These are phyloP conservation scores for Drosophila cardini DNA, from an alignment of 1,140 invertebrate species.

Conservation along the genomic window DNA sequence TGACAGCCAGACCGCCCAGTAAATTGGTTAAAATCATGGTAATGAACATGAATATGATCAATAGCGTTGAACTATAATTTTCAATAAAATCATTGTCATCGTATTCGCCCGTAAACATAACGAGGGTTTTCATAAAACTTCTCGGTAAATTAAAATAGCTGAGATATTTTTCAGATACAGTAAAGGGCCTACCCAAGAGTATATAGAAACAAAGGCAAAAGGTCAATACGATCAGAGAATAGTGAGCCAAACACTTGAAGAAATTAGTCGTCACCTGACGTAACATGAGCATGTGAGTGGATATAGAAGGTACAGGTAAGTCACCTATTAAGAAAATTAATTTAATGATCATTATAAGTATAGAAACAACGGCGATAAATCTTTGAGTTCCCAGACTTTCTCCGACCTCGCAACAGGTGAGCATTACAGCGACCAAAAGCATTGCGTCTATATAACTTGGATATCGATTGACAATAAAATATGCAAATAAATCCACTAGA, in stretches of 20 bases:
- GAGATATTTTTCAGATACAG: neutral
- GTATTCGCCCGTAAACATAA: conserved; percentile 6
- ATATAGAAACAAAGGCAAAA: conserved; percentile 12
- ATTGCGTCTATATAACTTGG: neutral
- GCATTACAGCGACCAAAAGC: neutral
- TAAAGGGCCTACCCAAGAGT: neutral
- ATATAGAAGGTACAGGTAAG: neutral
- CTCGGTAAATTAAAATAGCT: neutral
- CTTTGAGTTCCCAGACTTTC: neutral
- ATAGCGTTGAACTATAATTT: neutral
- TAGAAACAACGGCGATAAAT: neutral
- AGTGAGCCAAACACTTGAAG: neutral
- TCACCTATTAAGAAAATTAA: neutral
- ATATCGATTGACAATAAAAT: neutral
- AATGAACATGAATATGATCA: conserved; percentile 23
- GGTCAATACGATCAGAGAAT: neutral
- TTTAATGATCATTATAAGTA: conserved; percentile 12
- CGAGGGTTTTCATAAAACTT: conserved; percentile 1
- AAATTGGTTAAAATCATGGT: conserved; percentile 17
- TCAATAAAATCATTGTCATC: conserved; percentile 7
- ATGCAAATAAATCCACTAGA: neutral
- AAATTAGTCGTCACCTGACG: conserved; percentile 18
- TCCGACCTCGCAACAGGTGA: neutral
- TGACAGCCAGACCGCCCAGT: conserved; percentile 15
- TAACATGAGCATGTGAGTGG: conserved; percentile 17